Evolutionary conservation across 2,113 vertebrate species (phyloP).

Genomic region (Ammodytes dubius): DNA sequence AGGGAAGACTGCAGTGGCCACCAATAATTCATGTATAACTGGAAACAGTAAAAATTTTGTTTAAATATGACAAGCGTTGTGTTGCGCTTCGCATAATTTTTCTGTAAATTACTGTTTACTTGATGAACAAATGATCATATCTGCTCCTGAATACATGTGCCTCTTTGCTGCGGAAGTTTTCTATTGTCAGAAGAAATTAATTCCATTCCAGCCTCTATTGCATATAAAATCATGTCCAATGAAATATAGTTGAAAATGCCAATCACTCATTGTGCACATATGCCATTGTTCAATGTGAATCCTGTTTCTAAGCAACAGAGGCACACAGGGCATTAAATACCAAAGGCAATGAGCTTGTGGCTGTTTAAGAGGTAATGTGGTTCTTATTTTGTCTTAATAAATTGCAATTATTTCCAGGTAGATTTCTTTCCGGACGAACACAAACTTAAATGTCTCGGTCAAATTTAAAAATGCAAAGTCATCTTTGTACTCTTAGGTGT

Average conservation of each 20-base stretch:
- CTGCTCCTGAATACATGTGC: not conserved
- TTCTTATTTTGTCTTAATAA: not conserved
- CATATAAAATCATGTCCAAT: not conserved
- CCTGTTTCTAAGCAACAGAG: slow-evolving; percentile 79
- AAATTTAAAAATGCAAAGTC: too few species aligned
- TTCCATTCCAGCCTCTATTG: not conserved
- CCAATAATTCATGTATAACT: too few species aligned
- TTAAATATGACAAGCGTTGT: too few species aligned
- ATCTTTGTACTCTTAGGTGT: not conserved
- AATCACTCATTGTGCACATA: slow-evolving; percentile 25
- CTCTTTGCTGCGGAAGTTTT: too few species aligned
- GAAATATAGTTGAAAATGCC: not conserved
- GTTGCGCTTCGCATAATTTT: too few species aligned
- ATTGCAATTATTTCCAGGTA: not conserved
- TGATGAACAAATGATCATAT: not conserved
- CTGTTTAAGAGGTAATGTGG: slow-evolving; percentile 46
- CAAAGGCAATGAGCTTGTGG: slow-evolving; percentile 13
- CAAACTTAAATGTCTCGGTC: not conserved
- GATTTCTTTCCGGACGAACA: not conserved
- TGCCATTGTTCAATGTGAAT: slow-evolving; percentile 61
- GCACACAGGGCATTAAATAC: slow-evolving; percentile 50
- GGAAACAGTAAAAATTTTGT: too few species aligned
- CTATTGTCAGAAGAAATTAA: too few species aligned
- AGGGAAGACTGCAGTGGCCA: too few species aligned
- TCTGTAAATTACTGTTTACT: too few species aligned